These are phyloP conservation scores for Phylloscopus trochiloides DNA, from an alignment of 2,113 vertebrate genomes.

Conservation along the genomic window DNA sequence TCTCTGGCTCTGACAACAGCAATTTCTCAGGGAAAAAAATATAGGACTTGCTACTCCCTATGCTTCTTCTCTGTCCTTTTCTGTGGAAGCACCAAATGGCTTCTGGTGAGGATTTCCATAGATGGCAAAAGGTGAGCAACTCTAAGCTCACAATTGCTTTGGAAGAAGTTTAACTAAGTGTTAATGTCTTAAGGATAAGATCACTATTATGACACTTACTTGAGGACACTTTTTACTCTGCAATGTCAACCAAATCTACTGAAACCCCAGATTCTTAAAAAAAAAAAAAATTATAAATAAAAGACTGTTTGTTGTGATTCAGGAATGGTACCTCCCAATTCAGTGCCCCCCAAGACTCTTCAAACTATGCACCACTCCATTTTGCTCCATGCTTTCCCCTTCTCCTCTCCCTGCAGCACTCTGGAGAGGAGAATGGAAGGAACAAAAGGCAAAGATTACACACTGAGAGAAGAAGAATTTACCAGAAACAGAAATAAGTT, in stretches of 20 bases:
- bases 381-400: neutral
- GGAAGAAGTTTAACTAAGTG: neutral
- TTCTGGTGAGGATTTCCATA: neutral
- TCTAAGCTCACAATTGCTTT: neutral
- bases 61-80: neutral
- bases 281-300: neutral
- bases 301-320: neutral
- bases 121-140: neutral
- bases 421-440: neutral
- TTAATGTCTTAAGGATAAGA: neutral
- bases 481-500: neutral
- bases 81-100: neutral
- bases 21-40: neutral
- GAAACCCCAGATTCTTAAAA: neutral
- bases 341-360: neutral
- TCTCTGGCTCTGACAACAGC: neutral
- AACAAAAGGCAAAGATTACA: neutral
- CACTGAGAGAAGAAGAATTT: neutral
- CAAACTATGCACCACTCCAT: accelerated
- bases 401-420: neutral
- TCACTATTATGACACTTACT: neutral
- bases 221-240: neutral
- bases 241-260: neutral
- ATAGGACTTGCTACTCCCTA: neutral
- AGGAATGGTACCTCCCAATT: neutral